These are phyloP conservation scores for Brachionus manjavacas DNA, from an alignment of 1,140 invertebrate genomes.

Conservation along the genomic window DNA sequence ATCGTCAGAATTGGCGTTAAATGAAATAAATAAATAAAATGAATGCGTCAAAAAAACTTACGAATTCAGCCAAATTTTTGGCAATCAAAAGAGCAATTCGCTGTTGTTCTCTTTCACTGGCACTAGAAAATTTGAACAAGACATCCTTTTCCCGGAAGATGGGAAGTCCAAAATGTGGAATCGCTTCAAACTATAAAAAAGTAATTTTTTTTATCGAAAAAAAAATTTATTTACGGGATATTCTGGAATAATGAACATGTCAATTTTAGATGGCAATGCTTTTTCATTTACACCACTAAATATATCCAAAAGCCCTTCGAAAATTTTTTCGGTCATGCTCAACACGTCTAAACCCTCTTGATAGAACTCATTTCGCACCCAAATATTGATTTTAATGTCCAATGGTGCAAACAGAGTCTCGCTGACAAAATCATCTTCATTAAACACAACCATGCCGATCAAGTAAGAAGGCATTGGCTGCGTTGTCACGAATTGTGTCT, in stretches of 20 bases:
- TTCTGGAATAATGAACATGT: constrained; percentile 29
- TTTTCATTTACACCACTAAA: neutral
- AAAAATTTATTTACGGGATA: neutral
- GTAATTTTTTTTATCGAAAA: neutral
- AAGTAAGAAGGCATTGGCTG: constrained; percentile 13
- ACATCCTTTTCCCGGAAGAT: constrained; percentile 8
- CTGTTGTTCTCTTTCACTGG: constrained; percentile 20
- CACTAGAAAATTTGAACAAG: neutral
- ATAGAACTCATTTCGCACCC: neutral
- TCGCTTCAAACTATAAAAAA: neutral
- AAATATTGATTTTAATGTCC: neutral
- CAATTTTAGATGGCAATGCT: neutral
- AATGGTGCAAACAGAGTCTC: neutral
- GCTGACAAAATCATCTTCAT: constrained; percentile 1
- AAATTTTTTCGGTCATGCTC: neutral
- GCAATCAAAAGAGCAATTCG: constrained; percentile 36
- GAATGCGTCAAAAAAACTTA: neutral
- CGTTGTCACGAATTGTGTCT: neutral
- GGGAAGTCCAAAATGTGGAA: constrained; percentile 7
- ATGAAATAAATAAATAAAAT: too few species aligned
- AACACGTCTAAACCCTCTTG: neutral
- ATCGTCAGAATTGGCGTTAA: too few species aligned
- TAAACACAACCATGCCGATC: constrained; percentile 30
- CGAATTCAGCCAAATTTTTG: constrained; percentile 40
- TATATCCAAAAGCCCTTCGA: neutral